Base-by-base conservation (phyloP, 1,140 invertebrate species). In the Rhopalosiphum maidis region DNA sequence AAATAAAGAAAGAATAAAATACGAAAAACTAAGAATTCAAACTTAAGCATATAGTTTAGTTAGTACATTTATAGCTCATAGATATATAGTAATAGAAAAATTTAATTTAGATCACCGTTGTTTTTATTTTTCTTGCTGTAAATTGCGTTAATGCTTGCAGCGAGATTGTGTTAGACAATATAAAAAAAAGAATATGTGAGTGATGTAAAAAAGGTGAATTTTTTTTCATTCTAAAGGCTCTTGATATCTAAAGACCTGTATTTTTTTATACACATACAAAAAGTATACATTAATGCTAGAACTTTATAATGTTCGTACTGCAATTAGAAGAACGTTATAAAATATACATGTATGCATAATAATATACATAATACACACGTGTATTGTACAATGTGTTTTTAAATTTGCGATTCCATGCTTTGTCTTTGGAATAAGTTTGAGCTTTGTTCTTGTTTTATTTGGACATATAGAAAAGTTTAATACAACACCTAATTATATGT, bases 291-390 rank as follows among this genome's bases (percentile, higher is more conserved):
- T n/a, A n/a, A 77, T 68, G 4, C 60, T 68, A n/a, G 30, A 68
- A 68, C 25, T 8, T 68, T 68, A 30, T n/a, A 68, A 68, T 77
- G 3, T 77, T n/a, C n/a, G 60, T 77, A 77, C 60, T n/a, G n/a
- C 60, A 77, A 77, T n/a, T 77, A n/a, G 60, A 77, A 77, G 60
- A 77, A 77, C 15, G 60, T 77, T 77, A 77, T 77, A 68, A 68
- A n/a, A 30, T n/a, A 68, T 68, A 68, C 60, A 77, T 30, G 30
- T n/a, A n/a, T 68, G 25, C 8, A 3, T 41, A 23, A 23, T 23
- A 22, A 9, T 43, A 11, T 15, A 43, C 23, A 9, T 85, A 22
- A 37, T 85, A 41, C 9, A 37, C 11, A 85, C 15, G 15, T 25
- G 3, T 85, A 85, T 25, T 43, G 22, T 9, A 85, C 9, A 41